phyloP scores from a whole-genome alignment of 1,140 invertebrate species.

The Chironomus striatipennis region DNA sequence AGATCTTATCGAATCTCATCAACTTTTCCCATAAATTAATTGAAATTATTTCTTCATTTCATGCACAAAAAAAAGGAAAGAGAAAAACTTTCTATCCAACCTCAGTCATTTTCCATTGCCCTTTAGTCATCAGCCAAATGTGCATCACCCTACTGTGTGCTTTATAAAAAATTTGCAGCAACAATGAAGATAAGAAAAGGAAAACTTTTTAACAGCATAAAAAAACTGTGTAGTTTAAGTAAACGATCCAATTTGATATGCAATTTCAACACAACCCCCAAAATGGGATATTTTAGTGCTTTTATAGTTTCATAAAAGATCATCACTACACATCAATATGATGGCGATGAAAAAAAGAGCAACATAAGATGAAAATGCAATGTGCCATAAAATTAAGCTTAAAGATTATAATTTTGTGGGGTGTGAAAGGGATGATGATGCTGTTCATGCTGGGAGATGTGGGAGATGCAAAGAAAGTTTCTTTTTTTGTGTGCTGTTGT shows the following conservation, averaged over 20 bases:
- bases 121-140: background rate
- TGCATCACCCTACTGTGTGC: background rate
- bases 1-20: background rate
- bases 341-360: background rate
- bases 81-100: background rate
- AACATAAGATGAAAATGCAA: background rate
- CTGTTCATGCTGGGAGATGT: too few relatives aligned
- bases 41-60: background rate
- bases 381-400: slow-evolving; percentile 21
- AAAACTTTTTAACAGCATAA: too few relatives aligned
- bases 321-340: slow-evolving; percentile 16
- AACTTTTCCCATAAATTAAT: slow-evolving; percentile 3
- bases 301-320: slow-evolving; percentile 23
- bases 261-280: slow-evolving; percentile 18
- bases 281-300: slow-evolving; percentile 23
- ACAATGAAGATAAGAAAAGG: too few relatives aligned
- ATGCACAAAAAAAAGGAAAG: background rate
- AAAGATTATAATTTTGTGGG: slow-evolving; percentile 17
- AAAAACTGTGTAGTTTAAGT: background rate
- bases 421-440: background rate
- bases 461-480: too few relatives aligned
- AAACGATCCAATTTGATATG: slow-evolving; percentile 19
- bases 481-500: too few relatives aligned
- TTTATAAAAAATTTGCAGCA: background rate
- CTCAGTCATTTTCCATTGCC: background rate